Percentiles rank a stretch among this genome's conserved stretches.
phyloP scores from a whole-genome alignment of 2,888 invertebrate species.

The Dascillus cervinus region DNA sequence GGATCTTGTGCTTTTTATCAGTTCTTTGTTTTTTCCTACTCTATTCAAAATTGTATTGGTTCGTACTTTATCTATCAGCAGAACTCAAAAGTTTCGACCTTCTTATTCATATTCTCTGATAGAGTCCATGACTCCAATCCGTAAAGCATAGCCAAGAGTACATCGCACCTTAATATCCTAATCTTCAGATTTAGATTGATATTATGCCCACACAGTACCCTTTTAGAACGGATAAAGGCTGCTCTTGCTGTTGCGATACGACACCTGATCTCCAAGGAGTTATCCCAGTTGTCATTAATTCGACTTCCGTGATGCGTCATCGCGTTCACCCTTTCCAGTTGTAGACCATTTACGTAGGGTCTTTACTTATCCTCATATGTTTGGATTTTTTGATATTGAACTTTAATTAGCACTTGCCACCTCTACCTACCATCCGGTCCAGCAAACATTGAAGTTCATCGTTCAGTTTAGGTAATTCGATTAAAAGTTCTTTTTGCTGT shows the following conservation, averaged over 20 bases:
- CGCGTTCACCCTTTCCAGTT: too few relatives aligned
- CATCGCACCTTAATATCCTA: too few relatives aligned
- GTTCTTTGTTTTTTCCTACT: conserved; percentile 2
- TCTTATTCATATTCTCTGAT: conserved; percentile 2
- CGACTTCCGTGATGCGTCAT: not conserved
- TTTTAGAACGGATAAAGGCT: not conserved
- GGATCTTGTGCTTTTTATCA: conserved; percentile 1
- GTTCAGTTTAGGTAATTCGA: too few relatives aligned
- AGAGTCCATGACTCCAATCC: conserved; percentile 6
- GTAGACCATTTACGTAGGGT: not conserved
- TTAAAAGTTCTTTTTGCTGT: too few relatives aligned
- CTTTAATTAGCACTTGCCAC: conserved; percentile 2
- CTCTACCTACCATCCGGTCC: too few relatives aligned
- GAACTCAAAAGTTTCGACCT: conserved; percentile 4
- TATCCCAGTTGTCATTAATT: conserved; percentile 4
- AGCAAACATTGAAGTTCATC: too few relatives aligned
- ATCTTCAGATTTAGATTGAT: conserved; percentile 1
- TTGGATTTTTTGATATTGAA: too few relatives aligned
- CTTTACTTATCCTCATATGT: too few relatives aligned
- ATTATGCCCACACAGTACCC: conserved; percentile 1
- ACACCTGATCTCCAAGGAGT: conserved; percentile 1
- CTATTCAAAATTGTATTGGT: conserved; percentile 2
- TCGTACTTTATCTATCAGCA: conserved; percentile 1
- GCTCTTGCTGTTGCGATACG: conserved; percentile 2
- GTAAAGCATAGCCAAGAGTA: too few relatives aligned